phyloP scores from a whole-genome alignment of 2,888 invertebrate genomes.

The Petrolisthes manimaculis region DNA sequence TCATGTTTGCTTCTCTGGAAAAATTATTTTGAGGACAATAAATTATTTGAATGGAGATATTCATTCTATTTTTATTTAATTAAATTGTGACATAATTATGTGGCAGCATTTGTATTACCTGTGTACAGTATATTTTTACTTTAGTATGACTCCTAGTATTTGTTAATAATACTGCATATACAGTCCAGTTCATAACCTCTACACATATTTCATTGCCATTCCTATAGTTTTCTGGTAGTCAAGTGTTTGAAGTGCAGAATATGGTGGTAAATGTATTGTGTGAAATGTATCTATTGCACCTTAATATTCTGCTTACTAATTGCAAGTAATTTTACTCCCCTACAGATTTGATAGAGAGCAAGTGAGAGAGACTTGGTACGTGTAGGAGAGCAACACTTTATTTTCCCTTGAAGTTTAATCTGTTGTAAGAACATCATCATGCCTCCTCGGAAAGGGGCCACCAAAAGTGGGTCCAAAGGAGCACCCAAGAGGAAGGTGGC shows the following conservation, averaged over 20 bases:
- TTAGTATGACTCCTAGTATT: no score
- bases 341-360: slow-evolving; percentile 45
- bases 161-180: no score
- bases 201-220: no score
- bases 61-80: no score
- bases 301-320: not conserved
- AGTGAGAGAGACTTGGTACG: slow-evolving; percentile 58
- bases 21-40: no score
- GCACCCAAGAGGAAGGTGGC: slow-evolving; percentile 62
- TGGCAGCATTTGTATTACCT: no score
- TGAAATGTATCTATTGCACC: not conserved
- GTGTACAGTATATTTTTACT: no score
- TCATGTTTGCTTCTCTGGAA: no score
- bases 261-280: not conserved
- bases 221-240: no score
- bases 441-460: slow-evolving; percentile 51
- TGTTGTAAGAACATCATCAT: slow-evolving; percentile 39
- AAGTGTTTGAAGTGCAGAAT: not conserved
- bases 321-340: not conserved
- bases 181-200: no score
- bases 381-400: slow-evolving; percentile 7
- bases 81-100: no score
- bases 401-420: not conserved
- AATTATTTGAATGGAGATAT: no score
- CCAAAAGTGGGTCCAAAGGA: slow-evolving; percentile 52